phyloP scores from a whole-genome alignment of 1,140 invertebrate genomes.

The Dendroctonus valens region DNA sequence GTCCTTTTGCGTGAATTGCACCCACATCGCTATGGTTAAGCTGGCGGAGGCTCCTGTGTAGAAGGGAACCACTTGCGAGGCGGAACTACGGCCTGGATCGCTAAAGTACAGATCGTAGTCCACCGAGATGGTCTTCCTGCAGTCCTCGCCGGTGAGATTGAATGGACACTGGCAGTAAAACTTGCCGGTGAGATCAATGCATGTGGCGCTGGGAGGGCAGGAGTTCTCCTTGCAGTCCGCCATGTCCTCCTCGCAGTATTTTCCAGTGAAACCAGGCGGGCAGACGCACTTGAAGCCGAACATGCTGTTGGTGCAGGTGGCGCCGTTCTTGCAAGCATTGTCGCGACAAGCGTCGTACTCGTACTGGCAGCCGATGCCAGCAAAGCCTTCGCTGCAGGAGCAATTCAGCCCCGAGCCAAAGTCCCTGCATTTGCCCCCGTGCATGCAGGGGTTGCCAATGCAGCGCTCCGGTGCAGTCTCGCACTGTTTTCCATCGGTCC shows the following conservation, averaged over 20 bases:
- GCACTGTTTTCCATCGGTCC: conserved; percentile 92
- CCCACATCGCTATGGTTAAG: conserved; percentile 92
- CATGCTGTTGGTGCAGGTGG: conserved; percentile 83
- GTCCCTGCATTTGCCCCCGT: conserved; percentile 90
- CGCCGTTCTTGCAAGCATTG: conserved; percentile 87
- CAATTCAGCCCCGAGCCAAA: conserved; percentile 94
- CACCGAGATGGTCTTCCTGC: conserved; percentile 91
- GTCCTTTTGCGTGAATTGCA: conserved; percentile 87
- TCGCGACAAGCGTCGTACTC: conserved; percentile 90
- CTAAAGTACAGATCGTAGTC: conserved; percentile 95
- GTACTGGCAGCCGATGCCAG: conserved; percentile 83
- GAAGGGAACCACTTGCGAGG: conserved; percentile 88
- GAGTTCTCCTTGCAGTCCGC: conserved; percentile 91
- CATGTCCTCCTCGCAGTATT: conserved; percentile 91
- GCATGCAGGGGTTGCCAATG: conserved; percentile 94
- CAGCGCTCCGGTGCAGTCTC: conserved; percentile 94
- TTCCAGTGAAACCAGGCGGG: conserved; percentile 80
- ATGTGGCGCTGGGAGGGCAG: conserved; percentile 90
- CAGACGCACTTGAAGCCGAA: conserved; percentile 84
- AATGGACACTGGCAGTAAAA: conserved; percentile 96
- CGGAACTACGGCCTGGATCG: conserved; percentile 82
- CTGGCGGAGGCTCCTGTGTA: conserved; percentile 71
- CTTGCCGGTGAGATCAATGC: conserved; percentile 88
- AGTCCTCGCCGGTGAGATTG: conserved; percentile 94
- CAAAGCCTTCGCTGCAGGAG: conserved; percentile 81